These are phyloP conservation scores for Lampris incognitus DNA, from an alignment of 2,113 vertebrate species.

Conservation along the genomic window DNA sequence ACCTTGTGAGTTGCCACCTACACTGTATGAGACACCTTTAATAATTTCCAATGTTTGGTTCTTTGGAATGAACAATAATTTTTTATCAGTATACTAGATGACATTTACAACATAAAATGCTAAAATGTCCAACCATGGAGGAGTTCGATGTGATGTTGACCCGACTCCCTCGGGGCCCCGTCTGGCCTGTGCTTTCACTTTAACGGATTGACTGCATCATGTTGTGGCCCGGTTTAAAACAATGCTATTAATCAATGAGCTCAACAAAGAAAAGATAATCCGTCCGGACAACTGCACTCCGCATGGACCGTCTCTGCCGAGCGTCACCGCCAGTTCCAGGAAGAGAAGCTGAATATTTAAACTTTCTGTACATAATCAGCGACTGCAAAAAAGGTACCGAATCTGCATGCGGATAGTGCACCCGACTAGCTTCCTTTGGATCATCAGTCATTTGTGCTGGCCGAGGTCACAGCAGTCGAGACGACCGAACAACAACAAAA, in stretches of 20 bases:
- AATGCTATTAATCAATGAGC: conserved; percentile 70
- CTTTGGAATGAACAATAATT: too few species aligned
- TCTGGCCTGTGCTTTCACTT: conserved; percentile 60
- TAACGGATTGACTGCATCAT: conserved; percentile 68
- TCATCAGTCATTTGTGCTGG: neutral
- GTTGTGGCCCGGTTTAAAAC: conserved; percentile 55
- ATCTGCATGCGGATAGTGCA: conserved; percentile 12
- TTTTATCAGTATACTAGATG: too few species aligned
- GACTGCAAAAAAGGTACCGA: neutral
- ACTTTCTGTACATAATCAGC: neutral
- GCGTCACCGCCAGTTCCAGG: neutral
- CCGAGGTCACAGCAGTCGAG: conserved; percentile 28
- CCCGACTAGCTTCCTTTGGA: conserved; percentile 8
- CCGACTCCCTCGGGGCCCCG: neutral
- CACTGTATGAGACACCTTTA: too few species aligned
- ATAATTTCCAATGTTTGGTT: too few species aligned
- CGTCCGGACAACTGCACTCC: conserved; percentile 29
- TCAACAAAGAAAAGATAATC: conserved; percentile 61
- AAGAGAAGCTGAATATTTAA: neutral
- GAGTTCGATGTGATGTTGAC: neutral
- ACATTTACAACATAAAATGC: too few species aligned
- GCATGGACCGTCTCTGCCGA: neutral
- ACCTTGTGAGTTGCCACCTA: too few species aligned
- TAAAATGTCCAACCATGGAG: too few species aligned
- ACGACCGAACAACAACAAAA: neutral